Percentiles rank a stretch among this genome's conserved stretches.
Evolutionary conservation across 1,140 invertebrate species (phyloP).

Genomic region (Himalopsyche phryganea): DNA sequence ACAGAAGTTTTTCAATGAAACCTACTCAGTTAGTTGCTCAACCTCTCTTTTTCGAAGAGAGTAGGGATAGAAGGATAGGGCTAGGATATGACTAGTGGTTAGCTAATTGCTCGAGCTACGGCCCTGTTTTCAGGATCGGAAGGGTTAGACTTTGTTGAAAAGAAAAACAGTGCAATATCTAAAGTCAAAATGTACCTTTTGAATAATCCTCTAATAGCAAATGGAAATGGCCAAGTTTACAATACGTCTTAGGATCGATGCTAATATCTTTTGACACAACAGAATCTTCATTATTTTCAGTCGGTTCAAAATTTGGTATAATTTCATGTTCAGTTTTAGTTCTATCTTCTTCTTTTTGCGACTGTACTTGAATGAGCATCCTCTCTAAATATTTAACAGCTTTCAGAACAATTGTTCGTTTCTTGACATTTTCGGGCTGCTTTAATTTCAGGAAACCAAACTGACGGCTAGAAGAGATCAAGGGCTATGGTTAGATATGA

Average conservation of each 20-base stretch:
- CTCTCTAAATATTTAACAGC: constrained; percentile 80
- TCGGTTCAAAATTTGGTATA: constrained; percentile 24
- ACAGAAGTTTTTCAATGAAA: too few relatives aligned
- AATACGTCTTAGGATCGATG: constrained; percentile 87
- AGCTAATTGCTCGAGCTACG: too few relatives aligned
- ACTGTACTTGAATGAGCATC: constrained; percentile 74
- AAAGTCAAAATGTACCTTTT: too few relatives aligned
- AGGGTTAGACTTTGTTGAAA: too few relatives aligned
- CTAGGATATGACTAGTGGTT: too few relatives aligned
- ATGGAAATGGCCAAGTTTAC: constrained; percentile 92
- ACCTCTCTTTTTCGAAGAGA: too few relatives aligned
- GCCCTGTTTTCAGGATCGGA: too few relatives aligned
- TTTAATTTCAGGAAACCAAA: constrained; percentile 82
- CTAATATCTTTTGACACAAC: constrained; percentile 59
- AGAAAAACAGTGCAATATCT: too few relatives aligned
- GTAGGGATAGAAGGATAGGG: too few relatives aligned
- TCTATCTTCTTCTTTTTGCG: constrained; percentile 46
- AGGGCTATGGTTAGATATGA: not conserved
- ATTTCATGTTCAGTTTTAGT: constrained; percentile 22
- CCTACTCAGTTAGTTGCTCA: too few relatives aligned
- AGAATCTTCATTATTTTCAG: constrained; percentile 35
- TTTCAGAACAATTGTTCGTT: constrained; percentile 74
- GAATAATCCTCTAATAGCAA: constrained; percentile 84
- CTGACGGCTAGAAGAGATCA: constrained; percentile 68
- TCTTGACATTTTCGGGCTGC: constrained; percentile 70